Conservation (phyloP, 2,113 vertebrate species). For the Geothlypis trichas region DNA sequence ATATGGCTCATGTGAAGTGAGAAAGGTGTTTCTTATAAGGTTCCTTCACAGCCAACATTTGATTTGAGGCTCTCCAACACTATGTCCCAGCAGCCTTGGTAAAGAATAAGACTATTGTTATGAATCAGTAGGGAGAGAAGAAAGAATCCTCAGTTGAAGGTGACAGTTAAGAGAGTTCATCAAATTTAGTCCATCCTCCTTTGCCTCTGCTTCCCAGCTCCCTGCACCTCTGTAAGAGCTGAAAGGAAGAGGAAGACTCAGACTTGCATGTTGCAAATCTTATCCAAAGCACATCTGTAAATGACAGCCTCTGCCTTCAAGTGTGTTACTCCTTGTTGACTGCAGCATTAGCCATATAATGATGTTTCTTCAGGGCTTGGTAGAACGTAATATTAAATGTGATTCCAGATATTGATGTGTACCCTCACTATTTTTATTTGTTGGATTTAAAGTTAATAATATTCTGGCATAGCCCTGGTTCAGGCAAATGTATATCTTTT, state of each 20-base stretch:
- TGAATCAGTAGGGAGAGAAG: neutral
- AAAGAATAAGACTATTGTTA: neutral
- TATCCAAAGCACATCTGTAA: neutral
- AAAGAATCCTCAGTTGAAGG: neutral
- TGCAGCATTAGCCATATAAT: neutral
- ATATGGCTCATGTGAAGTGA: accelerated
- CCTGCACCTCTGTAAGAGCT: neutral
- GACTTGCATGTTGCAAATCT: neutral
- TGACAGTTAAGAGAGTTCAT: neutral
- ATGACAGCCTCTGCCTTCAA: neutral
- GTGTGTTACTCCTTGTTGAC: neutral
- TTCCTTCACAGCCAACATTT: neutral
- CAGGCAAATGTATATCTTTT: neutral
- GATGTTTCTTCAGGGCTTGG: neutral
- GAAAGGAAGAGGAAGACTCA: neutral
- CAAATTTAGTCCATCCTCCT: neutral
- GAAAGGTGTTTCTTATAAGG: neutral
- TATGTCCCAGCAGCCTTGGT: neutral
- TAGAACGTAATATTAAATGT: neutral
- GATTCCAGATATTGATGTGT: neutral
- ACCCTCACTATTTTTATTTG: neutral
- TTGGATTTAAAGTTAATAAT: neutral
- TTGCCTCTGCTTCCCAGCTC: neutral
- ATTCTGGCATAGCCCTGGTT: neutral
- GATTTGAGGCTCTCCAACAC: neutral